Base-by-base conservation (phyloP, 64 coral and sea anemone genomes). In the Pachyseris speciosa region DNA sequence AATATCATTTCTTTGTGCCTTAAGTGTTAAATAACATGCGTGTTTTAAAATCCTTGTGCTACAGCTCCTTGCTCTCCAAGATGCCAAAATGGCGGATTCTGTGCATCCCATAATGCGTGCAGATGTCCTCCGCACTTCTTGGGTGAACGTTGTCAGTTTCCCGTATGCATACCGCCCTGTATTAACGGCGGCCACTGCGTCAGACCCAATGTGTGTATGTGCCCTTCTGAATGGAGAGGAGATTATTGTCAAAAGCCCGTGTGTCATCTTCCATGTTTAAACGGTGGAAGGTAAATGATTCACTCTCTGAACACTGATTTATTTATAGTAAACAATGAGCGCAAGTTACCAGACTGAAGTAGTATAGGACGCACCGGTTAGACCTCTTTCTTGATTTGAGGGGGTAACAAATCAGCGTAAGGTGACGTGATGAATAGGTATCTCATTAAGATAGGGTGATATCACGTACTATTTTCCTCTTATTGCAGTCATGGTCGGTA, bases 131-230 rank as follows among this genome's bases (percentile, higher is more conserved):
- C 87, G 28, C 84, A 93, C 17, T 98, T 87, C 66, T 57, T 66
- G n/a, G 96, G 96, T 67, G 61, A 74, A 37, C 84, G 53, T 17
- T 98, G 96, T 39, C 92, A 98, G 53, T 63, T 53, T 37, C 89
- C 94, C 16, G 26, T 79, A 0, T 98, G 96, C 60, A 78, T 31
- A 34, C 60, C 60, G 5, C 84, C 88, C 31, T 98, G 96, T 78
- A 84, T 98, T 37, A 98, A 98, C 64, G 96, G 87, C 49, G 96
- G 96, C 17, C 45, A 78, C 41, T 98, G 96, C 43, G 69, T 94
- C 13, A 79, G 74, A 31, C 96, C 96, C 25, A 94, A 98, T 74
- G 75, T 85, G 12, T 98, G 96, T 64, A 68, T 91, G 25, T 98
- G 96, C 51, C 66, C 84, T 27, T 74, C 45, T 41, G 59, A 59